Base-by-base conservation (phyloP, 2,888 invertebrate genomes). In the Orthosia cruda region DNA sequence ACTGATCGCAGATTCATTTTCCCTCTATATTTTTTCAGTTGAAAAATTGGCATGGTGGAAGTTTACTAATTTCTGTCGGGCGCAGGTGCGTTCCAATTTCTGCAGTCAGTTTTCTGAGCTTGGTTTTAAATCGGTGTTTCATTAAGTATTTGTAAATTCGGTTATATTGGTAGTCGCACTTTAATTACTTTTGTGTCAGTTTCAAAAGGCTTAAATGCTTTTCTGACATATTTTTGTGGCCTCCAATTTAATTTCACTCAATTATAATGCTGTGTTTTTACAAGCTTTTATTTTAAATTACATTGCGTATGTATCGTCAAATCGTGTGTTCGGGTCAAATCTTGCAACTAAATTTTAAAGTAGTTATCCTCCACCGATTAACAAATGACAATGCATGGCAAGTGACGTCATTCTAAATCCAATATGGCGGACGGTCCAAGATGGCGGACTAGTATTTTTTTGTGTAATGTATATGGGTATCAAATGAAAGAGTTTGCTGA, bases 1-100 rank as follows among this genome's bases (percentile, higher is more conserved):
- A 90, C 84, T 82, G 86, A 90, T 83, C 83, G 83, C 80, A 78
- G 72, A 87, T 85, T 75, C 72, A 86, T 89, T 89, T 89, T 85
- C 64, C 32, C 62, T 67, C 55, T 71, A 57, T 65, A 74, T 64
- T 66, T 71, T 26, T 80, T 71, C 59, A 54, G 40, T 67, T 58
- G 77, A 72, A 75, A 74, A 78, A 80, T 26, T 61, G 58, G 12
- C 50, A 32, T 32, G 61, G 72, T 82, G 26, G 61, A 75, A 76
- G 64, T 78, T 80, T 45, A 73, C 71, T 77, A 75, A 85, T 72
- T 77, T 77, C 65, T 74, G 67, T 70, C 71, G 18, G 55, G 32
- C 77, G 65, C 90, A 89, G 89, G 87, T 89, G 90, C 49, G 78
- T 76, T 71, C 59, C 62, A 83, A 73, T 70, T 76, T 77, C 78